phyloP scores from a whole-genome alignment of 1,140 invertebrate genomes.

The Trypoxylus dichotomus region DNA sequence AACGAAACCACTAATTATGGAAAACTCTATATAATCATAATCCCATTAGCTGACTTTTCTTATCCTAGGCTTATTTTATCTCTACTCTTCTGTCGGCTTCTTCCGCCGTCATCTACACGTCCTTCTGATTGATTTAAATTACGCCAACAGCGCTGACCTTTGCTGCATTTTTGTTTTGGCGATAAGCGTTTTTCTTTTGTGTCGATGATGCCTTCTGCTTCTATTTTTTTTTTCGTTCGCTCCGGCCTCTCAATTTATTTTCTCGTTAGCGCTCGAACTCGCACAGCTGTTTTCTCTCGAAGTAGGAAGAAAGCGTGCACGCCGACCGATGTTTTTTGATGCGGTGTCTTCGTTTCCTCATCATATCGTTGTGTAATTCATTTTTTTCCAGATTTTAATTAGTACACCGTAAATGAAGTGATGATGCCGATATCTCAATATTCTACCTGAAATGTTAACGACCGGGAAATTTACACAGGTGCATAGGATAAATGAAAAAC shows the following conservation, averaged over 20 bases:
- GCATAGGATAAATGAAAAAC: no score
- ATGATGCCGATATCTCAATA: not conserved
- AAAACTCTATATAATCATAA: not conserved
- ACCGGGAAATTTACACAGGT: no score
- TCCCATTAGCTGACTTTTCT: not conserved
- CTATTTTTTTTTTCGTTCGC: not conserved
- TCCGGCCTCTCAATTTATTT: not conserved
- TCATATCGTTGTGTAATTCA: not conserved
- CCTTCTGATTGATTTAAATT: slow-evolving; percentile 7
- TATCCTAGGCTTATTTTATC: not conserved
- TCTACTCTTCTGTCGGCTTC: not conserved
- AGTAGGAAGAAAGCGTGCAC: not conserved
- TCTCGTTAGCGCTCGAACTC: not conserved
- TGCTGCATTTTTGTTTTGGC: not conserved
- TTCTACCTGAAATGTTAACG: no score
- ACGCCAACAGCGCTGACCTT: not conserved
- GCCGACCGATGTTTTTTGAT: not conserved
- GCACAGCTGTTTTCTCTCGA: not conserved
- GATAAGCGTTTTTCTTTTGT: slow-evolving; percentile 1
- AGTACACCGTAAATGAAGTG: not conserved
- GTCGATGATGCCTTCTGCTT: not conserved
- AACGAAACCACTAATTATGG: no score
- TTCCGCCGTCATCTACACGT: not conserved
- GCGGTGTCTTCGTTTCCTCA: not conserved
- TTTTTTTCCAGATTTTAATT: not conserved